Percentiles rank a stretch among this genome's conserved stretches.
Conservation (phyloP, 2,888 invertebrate genomes). For the Cosmia trapezina region DNA sequence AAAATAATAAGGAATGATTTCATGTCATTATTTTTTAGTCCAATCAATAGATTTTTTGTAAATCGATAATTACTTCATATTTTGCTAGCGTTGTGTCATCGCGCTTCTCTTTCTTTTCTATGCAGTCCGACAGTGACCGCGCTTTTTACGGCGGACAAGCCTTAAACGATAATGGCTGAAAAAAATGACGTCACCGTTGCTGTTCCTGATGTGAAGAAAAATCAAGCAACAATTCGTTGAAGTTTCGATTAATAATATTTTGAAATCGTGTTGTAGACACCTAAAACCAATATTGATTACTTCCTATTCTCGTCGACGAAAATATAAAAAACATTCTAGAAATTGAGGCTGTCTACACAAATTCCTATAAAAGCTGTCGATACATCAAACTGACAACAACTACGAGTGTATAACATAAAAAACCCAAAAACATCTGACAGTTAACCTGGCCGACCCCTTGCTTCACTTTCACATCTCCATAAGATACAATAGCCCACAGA, state of each 20-base stretch:
- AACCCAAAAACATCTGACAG: constrained; percentile 72
- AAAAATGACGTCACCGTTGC: too few relatives aligned
- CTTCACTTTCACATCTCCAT: constrained; percentile 76
- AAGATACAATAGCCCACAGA: constrained; percentile 73
- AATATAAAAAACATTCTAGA: constrained; percentile 7
- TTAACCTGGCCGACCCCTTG: constrained; percentile 78
- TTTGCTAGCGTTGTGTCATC: too few relatives aligned
- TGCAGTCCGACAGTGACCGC: too few relatives aligned
- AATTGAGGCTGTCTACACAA: constrained; percentile 18
- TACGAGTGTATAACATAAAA: constrained; percentile 69
- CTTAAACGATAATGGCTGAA: too few relatives aligned
- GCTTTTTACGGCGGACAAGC: too few relatives aligned
- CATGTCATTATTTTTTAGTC: too few relatives aligned
- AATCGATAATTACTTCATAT: too few relatives aligned
- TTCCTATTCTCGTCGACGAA: constrained; percentile 4
- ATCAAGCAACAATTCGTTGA: neutral
- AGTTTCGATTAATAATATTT: too few relatives aligned
- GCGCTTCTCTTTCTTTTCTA: too few relatives aligned
- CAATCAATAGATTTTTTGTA: too few relatives aligned
- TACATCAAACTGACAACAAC: constrained; percentile 75
- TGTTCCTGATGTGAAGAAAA: neutral
- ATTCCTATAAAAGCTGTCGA: constrained; percentile 64
- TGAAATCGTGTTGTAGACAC: neutral
- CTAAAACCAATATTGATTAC: neutral
- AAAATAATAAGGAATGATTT: too few relatives aligned